Conservation (phyloP, 2,113 vertebrate species). For the Eubucco bourcierii region DNA sequence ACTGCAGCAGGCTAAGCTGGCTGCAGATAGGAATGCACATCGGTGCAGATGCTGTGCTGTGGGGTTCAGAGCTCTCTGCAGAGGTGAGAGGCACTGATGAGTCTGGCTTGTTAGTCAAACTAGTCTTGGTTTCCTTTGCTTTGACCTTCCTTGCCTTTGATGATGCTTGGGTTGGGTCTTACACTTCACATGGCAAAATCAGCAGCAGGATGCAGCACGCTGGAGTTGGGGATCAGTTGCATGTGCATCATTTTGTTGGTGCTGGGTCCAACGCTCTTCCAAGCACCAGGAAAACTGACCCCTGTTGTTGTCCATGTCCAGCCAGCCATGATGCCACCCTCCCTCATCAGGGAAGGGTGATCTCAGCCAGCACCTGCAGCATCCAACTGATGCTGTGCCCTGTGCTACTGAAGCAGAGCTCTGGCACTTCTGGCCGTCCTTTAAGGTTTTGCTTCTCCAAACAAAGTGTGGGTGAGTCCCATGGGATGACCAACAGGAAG, state of each 20-base stretch:
- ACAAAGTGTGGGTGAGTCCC: neutral
- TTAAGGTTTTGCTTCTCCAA: fast-evolving
- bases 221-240: fast-evolving
- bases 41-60: fast-evolving
- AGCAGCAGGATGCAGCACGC: fast-evolving
- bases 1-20: neutral
- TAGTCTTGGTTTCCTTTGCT: neutral
- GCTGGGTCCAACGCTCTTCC: neutral
- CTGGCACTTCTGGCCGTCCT: neutral
- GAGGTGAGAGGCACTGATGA: neutral
- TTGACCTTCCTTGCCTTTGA: neutral
- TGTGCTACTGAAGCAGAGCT: fast-evolving
- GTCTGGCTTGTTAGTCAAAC: neutral
- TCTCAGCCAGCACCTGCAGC: neutral
- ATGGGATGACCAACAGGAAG: neutral
- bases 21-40: neutral
- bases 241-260: fast-evolving
- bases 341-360: fast-evolving
- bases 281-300: neutral
- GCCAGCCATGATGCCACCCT: fast-evolving
- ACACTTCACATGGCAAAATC: fast-evolving
- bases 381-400: fast-evolving
- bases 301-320: neutral
- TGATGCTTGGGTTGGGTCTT: neutral
- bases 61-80: neutral